phyloP scores from a whole-genome alignment of 2,113 vertebrate species.

The Chamaea fasciata region DNA sequence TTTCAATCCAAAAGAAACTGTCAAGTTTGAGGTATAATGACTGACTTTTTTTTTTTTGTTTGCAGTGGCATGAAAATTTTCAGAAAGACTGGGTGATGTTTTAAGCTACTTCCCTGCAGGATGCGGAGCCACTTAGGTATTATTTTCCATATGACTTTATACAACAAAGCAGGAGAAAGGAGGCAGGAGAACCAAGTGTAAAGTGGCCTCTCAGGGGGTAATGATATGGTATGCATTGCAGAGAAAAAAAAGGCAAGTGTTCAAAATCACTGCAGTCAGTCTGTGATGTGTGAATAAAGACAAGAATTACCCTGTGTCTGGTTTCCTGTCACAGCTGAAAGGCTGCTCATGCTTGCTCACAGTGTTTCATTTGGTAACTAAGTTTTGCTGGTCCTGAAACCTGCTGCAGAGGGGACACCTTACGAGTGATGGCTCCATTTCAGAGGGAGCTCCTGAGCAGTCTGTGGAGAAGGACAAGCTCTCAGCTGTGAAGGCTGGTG shows the following conservation, averaged over 20 bases:
- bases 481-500: background rate
- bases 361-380: background rate
- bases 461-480: background rate
- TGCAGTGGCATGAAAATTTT: slow-evolving; percentile 35
- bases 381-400: background rate
- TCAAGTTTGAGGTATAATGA: slow-evolving; percentile 57
- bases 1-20: slow-evolving; percentile 47
- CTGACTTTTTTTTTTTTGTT: slow-evolving; percentile 39
- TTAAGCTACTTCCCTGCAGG: slow-evolving; percentile 66
- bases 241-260: background rate
- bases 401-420: background rate
- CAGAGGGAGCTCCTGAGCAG: background rate
- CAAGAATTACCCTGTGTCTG: background rate
- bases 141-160: slow-evolving; percentile 58
- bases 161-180: slow-evolving; percentile 37
- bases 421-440: background rate
- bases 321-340: background rate
- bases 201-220: slow-evolving; percentile 45
- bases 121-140: slow-evolving; percentile 38
- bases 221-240: background rate
- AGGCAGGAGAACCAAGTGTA: background rate
- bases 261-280: slow-evolving; percentile 32
- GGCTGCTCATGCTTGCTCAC: background rate
- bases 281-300: background rate
- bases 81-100: slow-evolving; percentile 62